Percentiles rank a stretch among this genome's conserved stretches.
Conservation (phyloP, 2,888 invertebrate genomes). For the Ecliptopera silaceata region DNA sequence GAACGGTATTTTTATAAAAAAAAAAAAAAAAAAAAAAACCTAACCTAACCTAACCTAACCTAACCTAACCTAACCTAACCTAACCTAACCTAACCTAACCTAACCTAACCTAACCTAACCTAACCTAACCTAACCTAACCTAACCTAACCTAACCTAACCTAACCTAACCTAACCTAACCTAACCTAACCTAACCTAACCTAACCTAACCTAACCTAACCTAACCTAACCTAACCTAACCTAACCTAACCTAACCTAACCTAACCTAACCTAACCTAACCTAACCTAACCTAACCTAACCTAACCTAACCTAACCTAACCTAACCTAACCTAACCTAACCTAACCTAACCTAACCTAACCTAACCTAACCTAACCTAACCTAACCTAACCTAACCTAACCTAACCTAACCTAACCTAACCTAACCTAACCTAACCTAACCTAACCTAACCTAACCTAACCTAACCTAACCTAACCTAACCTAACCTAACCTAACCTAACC, state of each 20-base stretch:
- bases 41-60: conserved; percentile 13
- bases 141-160: conserved; percentile 13
- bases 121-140: conserved; percentile 14
- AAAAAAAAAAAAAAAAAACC: too few relatives aligned
- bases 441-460: conserved; percentile 13
- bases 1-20: too few relatives aligned
- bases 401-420: conserved; percentile 14
- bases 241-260: conserved; percentile 13
- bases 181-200: conserved; percentile 11
- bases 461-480: conserved; percentile 13
- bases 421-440: conserved; percentile 14
- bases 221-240: conserved; percentile 14
- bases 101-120: conserved; percentile 14
- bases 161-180: conserved; percentile 13
- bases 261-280: conserved; percentile 13
- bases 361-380: conserved; percentile 13
- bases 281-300: conserved; percentile 11
- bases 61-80: conserved; percentile 13
- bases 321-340: conserved; percentile 14
- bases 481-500: conserved; percentile 11
- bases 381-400: conserved; percentile 11
- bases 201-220: conserved; percentile 14
- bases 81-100: conserved; percentile 11
- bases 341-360: conserved; percentile 13
- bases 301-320: conserved; percentile 14